Evolutionary conservation across 2,888 invertebrate species (phyloP), one percentile per base, ranked within the genome.

Genomic region (Trachelus tabidus): DNA sequence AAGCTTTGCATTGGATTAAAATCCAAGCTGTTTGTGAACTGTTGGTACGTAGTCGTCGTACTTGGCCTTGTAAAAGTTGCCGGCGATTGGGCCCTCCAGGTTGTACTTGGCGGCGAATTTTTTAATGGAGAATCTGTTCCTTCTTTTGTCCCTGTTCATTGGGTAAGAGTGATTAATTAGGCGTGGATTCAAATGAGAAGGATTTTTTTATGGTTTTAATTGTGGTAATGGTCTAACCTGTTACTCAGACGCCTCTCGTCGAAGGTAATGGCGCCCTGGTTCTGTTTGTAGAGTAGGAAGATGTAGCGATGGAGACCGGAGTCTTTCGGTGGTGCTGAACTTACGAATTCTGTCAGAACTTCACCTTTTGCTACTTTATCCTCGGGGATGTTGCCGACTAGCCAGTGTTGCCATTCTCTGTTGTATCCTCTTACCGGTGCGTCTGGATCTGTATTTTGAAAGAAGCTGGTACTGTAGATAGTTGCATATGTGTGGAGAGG

Each of bases 21-120:
- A n/a, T 37, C 87, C 89, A 56, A 92, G 80, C 82, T 92, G 92
- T 77, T 91, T 92, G 69, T 92, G 90, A 73, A 92, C 85, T 68
- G 83, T 87, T n/a, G 92, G 92, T 12, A 95, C 94, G 85, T 94
- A 94, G 81, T 94, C 93, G 84, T 95, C 94, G 87, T 93, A 94
- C 88, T 94, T 91, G 4, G 94, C 94, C 73, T 92, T 89, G 89
- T 93, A 94, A 87, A 93, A 95, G 85, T 94, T 95, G 31, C 94
- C 95, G 84, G 94, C 94, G 35, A 94, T 89, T 0, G 94, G 94
- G 4, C 92, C 89, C 11, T 94, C 94, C 79, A 95, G 88, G 83
- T 93, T 92, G 85, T 92, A 94, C 81, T 94, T 93, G 76, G 93
- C 91, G 0, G 94, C 93, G 84, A 95, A 94, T 83, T 93, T 93